Base-by-base conservation (phyloP, 2,113 vertebrate genomes). In the Anseranas semipalmata region DNA sequence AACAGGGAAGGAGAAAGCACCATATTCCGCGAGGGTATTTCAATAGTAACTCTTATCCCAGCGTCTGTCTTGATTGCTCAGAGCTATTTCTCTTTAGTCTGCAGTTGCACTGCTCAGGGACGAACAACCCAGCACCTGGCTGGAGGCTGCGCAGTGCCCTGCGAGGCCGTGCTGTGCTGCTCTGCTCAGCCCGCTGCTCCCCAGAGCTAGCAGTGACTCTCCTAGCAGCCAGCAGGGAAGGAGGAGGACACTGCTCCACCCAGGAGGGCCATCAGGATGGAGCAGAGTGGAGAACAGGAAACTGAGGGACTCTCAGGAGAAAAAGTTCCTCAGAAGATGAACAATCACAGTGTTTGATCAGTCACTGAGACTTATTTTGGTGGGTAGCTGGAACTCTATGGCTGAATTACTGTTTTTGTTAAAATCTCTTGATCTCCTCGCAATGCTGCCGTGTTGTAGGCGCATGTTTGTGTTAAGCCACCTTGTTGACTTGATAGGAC, bases 1-100 rank as follows among this genome's bases (percentile, higher is more conserved):
- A 10, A 12, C 37, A 76, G 65, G 66, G 82, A 68, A 89, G 58
- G 73, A 68, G 60, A 65, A 41, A 68, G 39, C 28, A 5, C 48
- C 24, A 25, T 13, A 20, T 17, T 77, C 84, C 58, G 68, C 63
- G 8, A 3, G 52, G 83, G n/a, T 53, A 53, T 88, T 90, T 83
- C 66, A 71, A 78, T 32, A 84, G 90, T 12, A 67, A 6, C 77
- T 71, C 13, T 68, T 60, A 46, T 72, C 78, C 65, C 8, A 0
- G 27, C 27, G 82, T 59, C 93, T 90, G 73, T 45, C 70, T 50
- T 25, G 13, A 53, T 65, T 71, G 87, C 89, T 89, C 72, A 8
- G 14, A 80, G 91, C 77, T 89, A 10, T 53, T 81, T 84, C 81
- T 19, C 89, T 84, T 71, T 2, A 41, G 89, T 53, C 83, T 85